Evolutionary conservation across 2,797 vertebrate genomes (phyloP).

Genomic region (Tadarida brasiliensis): DNA sequence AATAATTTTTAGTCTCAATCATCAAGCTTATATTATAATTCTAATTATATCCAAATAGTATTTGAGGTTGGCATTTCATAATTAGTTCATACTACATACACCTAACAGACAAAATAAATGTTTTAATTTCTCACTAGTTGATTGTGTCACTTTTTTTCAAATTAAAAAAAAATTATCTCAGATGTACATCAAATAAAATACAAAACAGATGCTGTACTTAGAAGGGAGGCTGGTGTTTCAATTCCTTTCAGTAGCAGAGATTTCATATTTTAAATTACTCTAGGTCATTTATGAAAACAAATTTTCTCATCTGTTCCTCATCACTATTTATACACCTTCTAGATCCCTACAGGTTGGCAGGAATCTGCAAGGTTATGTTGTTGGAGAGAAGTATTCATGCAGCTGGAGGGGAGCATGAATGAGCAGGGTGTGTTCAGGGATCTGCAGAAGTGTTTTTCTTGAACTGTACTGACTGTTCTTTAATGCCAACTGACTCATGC

Average conservation of each 20-base stretch:
- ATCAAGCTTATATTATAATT: neutral
- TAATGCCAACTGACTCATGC: slow-evolving; percentile 51
- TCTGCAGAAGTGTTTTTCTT: slow-evolving; percentile 69
- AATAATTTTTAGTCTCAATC: neutral
- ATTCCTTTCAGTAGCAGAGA: neutral
- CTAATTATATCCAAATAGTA: neutral
- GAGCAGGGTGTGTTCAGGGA: slow-evolving; percentile 1
- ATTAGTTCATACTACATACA: neutral
- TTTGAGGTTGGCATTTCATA: neutral
- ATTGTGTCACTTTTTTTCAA: neutral
- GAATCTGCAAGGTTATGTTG: neutral
- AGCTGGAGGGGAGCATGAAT: neutral
- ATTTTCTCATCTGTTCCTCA: slow-evolving; percentile 45
- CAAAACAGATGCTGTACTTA: neutral
- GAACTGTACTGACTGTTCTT: slow-evolving; percentile 13
- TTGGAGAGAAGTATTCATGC: slow-evolving; percentile 62
- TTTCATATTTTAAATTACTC: slow-evolving; percentile 42
- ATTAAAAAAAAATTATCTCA: neutral
- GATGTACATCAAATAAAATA: neutral
- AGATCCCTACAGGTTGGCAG: slow-evolving; percentile 23
- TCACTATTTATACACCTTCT: slow-evolving; percentile 54
- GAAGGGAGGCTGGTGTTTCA: neutral
- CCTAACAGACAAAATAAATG: neutral
- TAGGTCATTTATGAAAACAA: slow-evolving; percentile 56
- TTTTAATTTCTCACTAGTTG: slow-evolving; percentile 16